Percentiles rank a stretch among this genome's conserved stretches.
These are phyloP conservation scores for Xiphophorus birchmanni DNA, from an alignment of 2,797 vertebrate genomes.

Conservation along the genomic window DNA sequence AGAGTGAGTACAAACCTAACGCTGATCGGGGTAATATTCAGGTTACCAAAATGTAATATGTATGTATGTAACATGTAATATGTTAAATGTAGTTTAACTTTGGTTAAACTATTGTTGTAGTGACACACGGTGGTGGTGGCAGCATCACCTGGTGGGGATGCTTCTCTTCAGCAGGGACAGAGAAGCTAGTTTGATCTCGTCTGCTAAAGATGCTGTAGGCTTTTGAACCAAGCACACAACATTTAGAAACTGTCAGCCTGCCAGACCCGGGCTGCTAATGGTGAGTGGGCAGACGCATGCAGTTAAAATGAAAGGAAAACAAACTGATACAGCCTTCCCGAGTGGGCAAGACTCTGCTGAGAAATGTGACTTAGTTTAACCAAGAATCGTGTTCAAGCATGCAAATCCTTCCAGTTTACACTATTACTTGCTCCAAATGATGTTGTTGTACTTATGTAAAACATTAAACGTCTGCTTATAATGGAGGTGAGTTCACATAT, in stretches of 20 bases:
- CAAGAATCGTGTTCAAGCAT: not conserved
- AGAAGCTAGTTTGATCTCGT: slow-evolving; percentile 8
- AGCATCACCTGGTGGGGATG: not conserved
- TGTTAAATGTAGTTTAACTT: too few species aligned
- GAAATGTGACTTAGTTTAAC: not conserved
- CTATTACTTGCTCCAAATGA: not conserved
- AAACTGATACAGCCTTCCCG: not conserved
- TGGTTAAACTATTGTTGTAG: not conserved
- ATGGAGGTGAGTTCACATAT: not conserved
- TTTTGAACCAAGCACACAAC: slow-evolving; percentile 28
- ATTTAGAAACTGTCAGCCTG: slow-evolving; percentile 28
- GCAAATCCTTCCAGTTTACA: not conserved
- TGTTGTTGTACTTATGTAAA: not conserved
- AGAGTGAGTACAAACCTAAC: slow-evolving; percentile 78
- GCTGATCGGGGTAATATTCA: not conserved
- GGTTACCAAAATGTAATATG: too few species aligned
- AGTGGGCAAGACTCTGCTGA: not conserved
- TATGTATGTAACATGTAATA: too few species aligned
- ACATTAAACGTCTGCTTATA: not conserved
- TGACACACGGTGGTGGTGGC: not conserved
- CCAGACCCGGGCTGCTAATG: slow-evolving; percentile 31
- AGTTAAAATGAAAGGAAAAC: slow-evolving; percentile 7
- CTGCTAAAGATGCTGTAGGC: slow-evolving; percentile 34
- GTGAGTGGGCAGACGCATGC: slow-evolving; percentile 11
- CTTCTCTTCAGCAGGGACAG: not conserved